Evolutionary conservation across 2,888 invertebrate genomes (phyloP).

Genomic region (Torymus aiolomorphi): DNA sequence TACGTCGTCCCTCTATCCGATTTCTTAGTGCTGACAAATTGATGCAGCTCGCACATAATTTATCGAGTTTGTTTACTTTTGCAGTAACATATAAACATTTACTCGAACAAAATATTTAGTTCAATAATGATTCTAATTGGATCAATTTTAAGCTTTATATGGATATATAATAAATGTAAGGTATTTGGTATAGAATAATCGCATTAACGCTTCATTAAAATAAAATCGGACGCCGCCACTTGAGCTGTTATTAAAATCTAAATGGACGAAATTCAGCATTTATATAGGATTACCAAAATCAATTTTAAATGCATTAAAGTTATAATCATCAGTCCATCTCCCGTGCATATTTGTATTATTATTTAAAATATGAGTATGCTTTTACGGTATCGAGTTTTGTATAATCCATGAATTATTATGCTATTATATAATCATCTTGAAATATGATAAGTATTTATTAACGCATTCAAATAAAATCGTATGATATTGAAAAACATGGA

Average conservation of each 20-base stretch:
- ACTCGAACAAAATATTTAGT: slow-evolving; percentile 1
- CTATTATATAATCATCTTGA: too few relatives aligned
- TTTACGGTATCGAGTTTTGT: too few relatives aligned
- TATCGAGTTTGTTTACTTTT: too few relatives aligned
- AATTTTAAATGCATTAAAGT: slow-evolving; percentile 38
- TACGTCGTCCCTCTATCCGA: too few relatives aligned
- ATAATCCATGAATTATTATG: too few relatives aligned
- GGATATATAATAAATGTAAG: slow-evolving; percentile 32
- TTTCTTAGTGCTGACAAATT: too few relatives aligned
- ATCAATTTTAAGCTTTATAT: slow-evolving; percentile 20
- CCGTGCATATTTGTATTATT: slow-evolving; percentile 1
- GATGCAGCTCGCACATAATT: too few relatives aligned
- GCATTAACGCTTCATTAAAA: slow-evolving; percentile 40
- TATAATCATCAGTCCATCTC: neutral
- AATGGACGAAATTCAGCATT: slow-evolving; percentile 26
- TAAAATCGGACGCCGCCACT: slow-evolving; percentile 14
- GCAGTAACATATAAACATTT: too few relatives aligned
- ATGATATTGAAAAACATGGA: too few relatives aligned
- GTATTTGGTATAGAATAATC: slow-evolving; percentile 23
- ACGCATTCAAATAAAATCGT: too few relatives aligned
- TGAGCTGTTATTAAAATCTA: slow-evolving; percentile 27
- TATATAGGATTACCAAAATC: slow-evolving; percentile 28
- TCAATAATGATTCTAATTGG: slow-evolving; percentile 30
- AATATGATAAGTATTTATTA: too few relatives aligned
- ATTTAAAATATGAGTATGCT: neutral